phyloP scores from a whole-genome alignment of 2,113 vertebrate species.

The Protobothrops mucrosquamatus region DNA sequence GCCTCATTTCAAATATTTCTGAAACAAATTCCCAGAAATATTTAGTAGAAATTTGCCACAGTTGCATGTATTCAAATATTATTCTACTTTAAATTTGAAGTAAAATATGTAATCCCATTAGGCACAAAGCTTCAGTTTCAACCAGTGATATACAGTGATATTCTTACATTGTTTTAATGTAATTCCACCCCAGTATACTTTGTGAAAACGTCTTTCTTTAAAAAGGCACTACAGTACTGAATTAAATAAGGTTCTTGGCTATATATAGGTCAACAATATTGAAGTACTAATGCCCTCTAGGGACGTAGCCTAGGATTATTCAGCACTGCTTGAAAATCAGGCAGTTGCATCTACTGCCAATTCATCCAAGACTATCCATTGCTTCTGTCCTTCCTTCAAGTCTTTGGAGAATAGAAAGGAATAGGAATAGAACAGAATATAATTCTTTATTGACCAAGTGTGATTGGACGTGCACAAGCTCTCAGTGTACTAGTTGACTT shows the following conservation, averaged over 20 bases:
- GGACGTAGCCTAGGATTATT: not conserved
- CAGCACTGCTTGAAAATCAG: not conserved
- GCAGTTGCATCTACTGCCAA: not conserved
- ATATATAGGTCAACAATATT: not conserved
- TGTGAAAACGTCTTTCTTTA: not conserved
- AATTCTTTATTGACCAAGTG: too few relatives aligned
- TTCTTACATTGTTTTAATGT: not conserved
- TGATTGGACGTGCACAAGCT: too few relatives aligned
- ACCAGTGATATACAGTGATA: not conserved
- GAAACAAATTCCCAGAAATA: not conserved
- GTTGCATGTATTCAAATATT: not conserved
- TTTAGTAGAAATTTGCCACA: not conserved
- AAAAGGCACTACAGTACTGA: not conserved
- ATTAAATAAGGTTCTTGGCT: not conserved
- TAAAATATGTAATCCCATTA: not conserved
- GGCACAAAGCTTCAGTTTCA: not conserved
- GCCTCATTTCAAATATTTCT: not conserved
- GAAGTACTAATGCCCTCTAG: slow-evolving; percentile 8
- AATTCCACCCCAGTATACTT: not conserved
- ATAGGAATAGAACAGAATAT: too few relatives aligned
- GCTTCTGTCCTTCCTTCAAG: not conserved
- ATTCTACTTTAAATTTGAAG: not conserved
- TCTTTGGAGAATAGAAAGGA: not conserved
- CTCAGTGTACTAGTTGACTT: too few relatives aligned
- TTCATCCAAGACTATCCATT: not conserved